Evolutionary conservation across 2,113 vertebrate species (phyloP).

Genomic region (Otus sunia): DNA sequence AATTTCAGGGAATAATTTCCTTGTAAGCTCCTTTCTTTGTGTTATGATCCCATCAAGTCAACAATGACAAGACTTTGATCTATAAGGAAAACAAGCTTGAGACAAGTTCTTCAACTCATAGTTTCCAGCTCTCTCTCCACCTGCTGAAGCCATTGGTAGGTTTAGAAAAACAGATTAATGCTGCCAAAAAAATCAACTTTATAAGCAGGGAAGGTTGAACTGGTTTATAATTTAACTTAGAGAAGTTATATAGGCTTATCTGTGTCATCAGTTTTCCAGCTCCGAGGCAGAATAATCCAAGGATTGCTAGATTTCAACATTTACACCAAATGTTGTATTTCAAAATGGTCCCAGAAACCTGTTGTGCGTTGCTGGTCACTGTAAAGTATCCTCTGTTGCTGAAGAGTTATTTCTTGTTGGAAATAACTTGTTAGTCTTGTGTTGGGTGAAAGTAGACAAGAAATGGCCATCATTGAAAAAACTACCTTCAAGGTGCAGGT

Average conservation of each 20-base stretch:
- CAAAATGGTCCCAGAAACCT: background rate
- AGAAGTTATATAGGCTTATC: background rate
- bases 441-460: background rate
- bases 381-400: background rate
- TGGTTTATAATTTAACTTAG: background rate
- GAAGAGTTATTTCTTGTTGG: background rate
- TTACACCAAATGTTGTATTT: background rate
- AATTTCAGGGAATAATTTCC: background rate
- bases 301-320: background rate
- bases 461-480: background rate
- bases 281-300: background rate
- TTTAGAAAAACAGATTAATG: background rate
- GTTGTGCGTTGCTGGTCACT: background rate
- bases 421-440: background rate
- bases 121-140: background rate
- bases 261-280: background rate
- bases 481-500: background rate
- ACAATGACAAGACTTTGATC: background rate
- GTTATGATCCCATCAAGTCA: background rate
- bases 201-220: background rate
- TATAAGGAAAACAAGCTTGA: background rate
- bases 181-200: background rate
- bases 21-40: background rate
- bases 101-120: background rate
- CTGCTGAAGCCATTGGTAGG: background rate